Conservation (phyloP, 2,113 vertebrate genomes). For the Heloderma charlesbogerti region DNA sequence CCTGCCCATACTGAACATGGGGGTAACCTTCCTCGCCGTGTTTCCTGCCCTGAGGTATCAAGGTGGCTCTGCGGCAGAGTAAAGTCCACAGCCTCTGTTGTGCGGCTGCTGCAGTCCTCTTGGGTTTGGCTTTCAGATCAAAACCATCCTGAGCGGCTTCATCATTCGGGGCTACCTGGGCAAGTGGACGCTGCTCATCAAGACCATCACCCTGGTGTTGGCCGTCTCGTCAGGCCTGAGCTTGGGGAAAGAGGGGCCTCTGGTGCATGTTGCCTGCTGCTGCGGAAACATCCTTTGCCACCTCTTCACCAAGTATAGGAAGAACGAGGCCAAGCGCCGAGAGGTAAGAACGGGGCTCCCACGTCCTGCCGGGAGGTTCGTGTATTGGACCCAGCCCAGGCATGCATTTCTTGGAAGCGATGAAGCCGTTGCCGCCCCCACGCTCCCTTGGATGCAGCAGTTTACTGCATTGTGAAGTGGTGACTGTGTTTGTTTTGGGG, state of each 20-base stretch:
- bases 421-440: background rate
- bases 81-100: background rate
- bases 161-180: constrained; percentile 98
- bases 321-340: constrained; percentile 95
- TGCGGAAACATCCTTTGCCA: constrained; percentile 96
- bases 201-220: constrained; percentile 94
- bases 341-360: constrained; percentile 79
- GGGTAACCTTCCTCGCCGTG: background rate
- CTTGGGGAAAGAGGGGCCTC: constrained; percentile 94
- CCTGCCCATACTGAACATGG: too few species aligned
- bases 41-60: background rate
- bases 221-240: constrained; percentile 97
- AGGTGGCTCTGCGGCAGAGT: too few species aligned
- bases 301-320: constrained; percentile 95
- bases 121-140: constrained; percentile 87
- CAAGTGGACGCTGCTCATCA: constrained; percentile 96
- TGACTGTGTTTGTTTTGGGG: background rate
- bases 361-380: background rate
- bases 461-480: too few species aligned
- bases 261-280: constrained; percentile 97
- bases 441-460: too few species aligned
- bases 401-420: background rate
- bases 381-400: background rate
- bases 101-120: constrained; percentile 51
- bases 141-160: constrained; percentile 97